phyloP scores from a whole-genome alignment of 2,797 vertebrate species.

The Alca torda region DNA sequence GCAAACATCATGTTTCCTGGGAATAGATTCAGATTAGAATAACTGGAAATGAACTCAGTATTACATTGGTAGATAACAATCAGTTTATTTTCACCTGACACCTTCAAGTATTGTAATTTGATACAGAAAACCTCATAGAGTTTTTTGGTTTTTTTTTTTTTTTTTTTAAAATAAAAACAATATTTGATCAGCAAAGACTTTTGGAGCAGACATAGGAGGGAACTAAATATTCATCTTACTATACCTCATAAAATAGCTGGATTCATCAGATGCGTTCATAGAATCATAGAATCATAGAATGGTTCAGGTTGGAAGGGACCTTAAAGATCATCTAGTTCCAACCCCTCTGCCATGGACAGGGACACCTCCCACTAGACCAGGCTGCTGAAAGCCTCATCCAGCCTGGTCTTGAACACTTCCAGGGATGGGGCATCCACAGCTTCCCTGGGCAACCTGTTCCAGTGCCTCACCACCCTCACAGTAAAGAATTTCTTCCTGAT shows the following conservation, averaged over 20 bases:
- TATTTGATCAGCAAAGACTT: neutral
- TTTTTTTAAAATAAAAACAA: neutral
- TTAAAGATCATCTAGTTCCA: no score
- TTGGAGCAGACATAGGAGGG: neutral
- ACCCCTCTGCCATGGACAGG: no score
- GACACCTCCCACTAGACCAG: no score
- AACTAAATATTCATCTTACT: neutral
- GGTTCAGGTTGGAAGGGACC: no score
- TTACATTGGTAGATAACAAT: neutral
- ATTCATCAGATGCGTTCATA: neutral
- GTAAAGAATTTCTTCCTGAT: no score
- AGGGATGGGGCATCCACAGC: no score
- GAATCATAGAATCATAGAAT: no score
- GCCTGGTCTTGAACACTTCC: no score
- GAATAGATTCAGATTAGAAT: slow-evolving; percentile 12
- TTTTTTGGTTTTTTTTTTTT: neutral
- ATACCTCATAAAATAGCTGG: neutral
- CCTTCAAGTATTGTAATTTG: neutral
- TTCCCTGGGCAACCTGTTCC: no score
- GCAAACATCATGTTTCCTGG: neutral
- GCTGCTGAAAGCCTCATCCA: no score
- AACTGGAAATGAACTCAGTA: neutral
- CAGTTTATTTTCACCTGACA: slow-evolving; percentile 9
- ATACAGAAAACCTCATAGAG: neutral
- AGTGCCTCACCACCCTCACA: no score